Conservation (phyloP, 2,888 invertebrate genomes). For the Megamerina dolium region DNA sequence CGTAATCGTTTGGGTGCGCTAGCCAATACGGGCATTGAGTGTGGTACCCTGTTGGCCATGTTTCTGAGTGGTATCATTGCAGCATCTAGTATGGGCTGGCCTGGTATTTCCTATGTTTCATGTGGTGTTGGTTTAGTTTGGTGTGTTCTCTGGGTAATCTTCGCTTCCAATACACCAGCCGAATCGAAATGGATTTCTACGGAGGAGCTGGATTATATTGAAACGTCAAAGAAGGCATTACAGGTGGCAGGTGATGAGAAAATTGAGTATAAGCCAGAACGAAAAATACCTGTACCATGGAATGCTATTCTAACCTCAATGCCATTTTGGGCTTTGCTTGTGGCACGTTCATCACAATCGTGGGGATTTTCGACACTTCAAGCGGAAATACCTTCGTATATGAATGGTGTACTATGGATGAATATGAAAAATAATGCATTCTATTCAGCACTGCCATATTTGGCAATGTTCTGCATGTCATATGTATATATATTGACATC, state of each 20-base stretch:
- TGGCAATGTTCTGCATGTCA: constrained; percentile 53
- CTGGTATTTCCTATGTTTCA: constrained; percentile 60
- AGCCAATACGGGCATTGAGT: constrained; percentile 57
- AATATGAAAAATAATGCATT: constrained; percentile 55
- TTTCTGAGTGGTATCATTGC: constrained; percentile 60
- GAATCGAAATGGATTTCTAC: constrained; percentile 54
- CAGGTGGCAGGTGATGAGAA: constrained; percentile 2
- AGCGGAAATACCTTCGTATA: constrained; percentile 64
- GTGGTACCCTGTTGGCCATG: constrained; percentile 62
- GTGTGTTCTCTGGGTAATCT: constrained; percentile 54
- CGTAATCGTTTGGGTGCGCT: constrained; percentile 57
- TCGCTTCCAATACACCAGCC: constrained; percentile 56
- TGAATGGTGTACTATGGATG: constrained; percentile 58
- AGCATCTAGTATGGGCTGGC: constrained; percentile 59
- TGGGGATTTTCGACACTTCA: constrained; percentile 69
- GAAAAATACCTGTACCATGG: constrained; percentile 57
- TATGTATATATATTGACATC: constrained; percentile 49
- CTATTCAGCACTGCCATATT: constrained; percentile 53
- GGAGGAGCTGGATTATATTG: constrained; percentile 57
- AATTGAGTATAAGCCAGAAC: constrained; percentile 13
- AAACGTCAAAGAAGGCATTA: constrained; percentile 44
- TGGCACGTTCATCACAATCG: constrained; percentile 59
- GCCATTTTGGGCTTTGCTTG: constrained; percentile 56
- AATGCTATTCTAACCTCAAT: constrained; percentile 56
- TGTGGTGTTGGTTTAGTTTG: constrained; percentile 53